These are phyloP conservation scores for Symphodus melops DNA, from an alignment of 2,113 vertebrate genomes.

Conservation along the genomic window DNA sequence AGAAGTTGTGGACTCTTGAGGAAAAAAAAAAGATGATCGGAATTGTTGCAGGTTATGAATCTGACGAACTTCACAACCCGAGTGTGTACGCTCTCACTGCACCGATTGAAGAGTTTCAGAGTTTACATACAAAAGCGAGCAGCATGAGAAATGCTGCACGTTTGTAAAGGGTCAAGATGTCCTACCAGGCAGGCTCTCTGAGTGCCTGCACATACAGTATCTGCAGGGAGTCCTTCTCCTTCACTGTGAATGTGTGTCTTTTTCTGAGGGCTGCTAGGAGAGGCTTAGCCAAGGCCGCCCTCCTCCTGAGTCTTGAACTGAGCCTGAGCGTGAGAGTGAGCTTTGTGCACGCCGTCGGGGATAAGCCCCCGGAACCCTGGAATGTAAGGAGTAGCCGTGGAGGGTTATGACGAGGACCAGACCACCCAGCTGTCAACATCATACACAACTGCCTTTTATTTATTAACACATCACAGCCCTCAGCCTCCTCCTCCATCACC, in stretches of 20 bases:
- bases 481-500: constrained; percentile 10
- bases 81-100: not conserved
- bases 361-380: constrained; percentile 80
- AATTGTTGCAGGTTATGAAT: not conserved
- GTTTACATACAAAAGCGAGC: not conserved
- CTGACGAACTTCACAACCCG: not conserved
- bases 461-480: constrained; percentile 76
- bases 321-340: constrained; percentile 79
- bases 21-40: too few species aligned
- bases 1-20: too few species aligned
- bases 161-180: constrained; percentile 11
- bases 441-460: constrained; percentile 82
- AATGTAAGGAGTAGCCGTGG: constrained; percentile 84
- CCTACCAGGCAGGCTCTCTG: constrained; percentile 29
- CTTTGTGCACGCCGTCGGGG: constrained; percentile 81
- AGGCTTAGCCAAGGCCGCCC: constrained; percentile 69
- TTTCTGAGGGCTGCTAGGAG: constrained; percentile 53
- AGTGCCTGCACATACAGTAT: constrained; percentile 44
- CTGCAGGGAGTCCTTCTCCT: constrained; percentile 54
- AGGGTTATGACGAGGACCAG: constrained; percentile 83
- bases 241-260: constrained; percentile 29
- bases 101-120: not conserved
- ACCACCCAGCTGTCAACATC: constrained; percentile 84
- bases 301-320: constrained; percentile 75
- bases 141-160: not conserved